phyloP scores from a whole-genome alignment of 2,888 invertebrate genomes.

The Dastarcus helophoroides region DNA sequence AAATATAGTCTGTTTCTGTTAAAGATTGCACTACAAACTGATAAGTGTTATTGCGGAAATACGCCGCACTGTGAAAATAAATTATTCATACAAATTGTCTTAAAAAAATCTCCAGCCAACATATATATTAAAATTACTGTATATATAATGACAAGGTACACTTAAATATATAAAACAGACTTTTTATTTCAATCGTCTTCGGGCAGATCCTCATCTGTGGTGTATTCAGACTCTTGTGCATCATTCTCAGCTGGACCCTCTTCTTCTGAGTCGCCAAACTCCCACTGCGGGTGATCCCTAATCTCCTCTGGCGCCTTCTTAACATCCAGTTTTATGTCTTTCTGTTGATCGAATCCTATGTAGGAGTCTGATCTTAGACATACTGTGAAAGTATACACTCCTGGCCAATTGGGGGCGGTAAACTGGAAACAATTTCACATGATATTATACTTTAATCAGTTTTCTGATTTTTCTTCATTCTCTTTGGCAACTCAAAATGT shows the following conservation, averaged over 20 bases:
- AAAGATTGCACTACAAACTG: too few species aligned
- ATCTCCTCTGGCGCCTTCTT: constrained; percentile 89
- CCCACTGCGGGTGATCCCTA: constrained; percentile 90
- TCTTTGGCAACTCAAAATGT: too few species aligned
- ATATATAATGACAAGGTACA: too few species aligned
- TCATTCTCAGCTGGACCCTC: constrained; percentile 47
- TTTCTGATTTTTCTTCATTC: too few species aligned
- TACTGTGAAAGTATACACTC: constrained; percentile 84
- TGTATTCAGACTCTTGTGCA: constrained; percentile 54
- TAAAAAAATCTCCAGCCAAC: too few species aligned
- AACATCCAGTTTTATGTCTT: constrained; percentile 94
- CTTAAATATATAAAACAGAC: too few species aligned
- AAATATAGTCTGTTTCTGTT: too few species aligned
- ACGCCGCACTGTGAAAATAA: too few species aligned
- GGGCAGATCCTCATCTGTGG: constrained; percentile 56
- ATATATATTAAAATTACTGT: too few species aligned
- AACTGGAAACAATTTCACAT: constrained; percentile 49
- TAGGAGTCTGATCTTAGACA: constrained; percentile 95
- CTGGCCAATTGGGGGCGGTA: constrained; percentile 90
- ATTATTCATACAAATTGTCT: too few species aligned
- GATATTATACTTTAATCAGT: too few species aligned
- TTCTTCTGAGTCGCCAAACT: constrained; percentile 86
- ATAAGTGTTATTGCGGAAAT: too few species aligned
- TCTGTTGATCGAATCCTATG: constrained; percentile 89
- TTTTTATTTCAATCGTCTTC: constrained; percentile 28